Evolutionary conservation across 30 jellyfish, hydroid and myxozoan genomes (phyloP).

Genomic region (Mastigias papua): DNA sequence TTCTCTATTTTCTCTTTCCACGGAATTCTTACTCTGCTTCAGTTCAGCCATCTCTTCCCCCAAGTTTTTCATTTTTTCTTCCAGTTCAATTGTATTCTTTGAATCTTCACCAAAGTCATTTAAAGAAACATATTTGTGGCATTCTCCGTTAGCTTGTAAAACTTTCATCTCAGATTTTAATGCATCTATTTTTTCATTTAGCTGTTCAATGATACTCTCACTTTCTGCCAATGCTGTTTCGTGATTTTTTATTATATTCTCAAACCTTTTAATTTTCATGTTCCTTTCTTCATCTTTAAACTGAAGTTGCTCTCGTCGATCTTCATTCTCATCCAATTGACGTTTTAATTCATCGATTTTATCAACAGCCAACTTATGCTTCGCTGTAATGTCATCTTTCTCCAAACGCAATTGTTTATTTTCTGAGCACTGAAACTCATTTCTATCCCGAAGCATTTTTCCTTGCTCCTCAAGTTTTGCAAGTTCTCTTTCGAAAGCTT

Average conservation of each 20-base stretch:
- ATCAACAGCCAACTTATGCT: not conserved
- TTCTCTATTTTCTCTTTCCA: slow-evolving; percentile 16
- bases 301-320: slow-evolving; percentile 64
- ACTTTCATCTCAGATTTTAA: slow-evolving; percentile 13
- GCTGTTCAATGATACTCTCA: slow-evolving; percentile 74
- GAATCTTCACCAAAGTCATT: not conserved
- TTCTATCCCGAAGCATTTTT: slow-evolving; percentile 54
- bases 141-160: not conserved
- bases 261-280: slow-evolving; percentile 47
- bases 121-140: not conserved
- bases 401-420: slow-evolving; percentile 51
- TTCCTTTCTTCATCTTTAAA: slow-evolving; percentile 72
- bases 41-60: not conserved
- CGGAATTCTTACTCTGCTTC: not conserved
- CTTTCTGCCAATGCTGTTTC: slow-evolving; percentile 76
- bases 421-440: slow-evolving; percentile 54
- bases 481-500: slow-evolving; percentile 57
- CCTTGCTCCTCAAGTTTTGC: slow-evolving; percentile 68
- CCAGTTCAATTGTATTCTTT: not conserved
- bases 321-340: slow-evolving; percentile 68
- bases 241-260: slow-evolving; percentile 54
- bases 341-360: slow-evolving; percentile 35
- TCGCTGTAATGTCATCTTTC: slow-evolving; percentile 31
- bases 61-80: not conserved
- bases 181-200: slow-evolving; percentile 55